These are phyloP conservation scores for Acyrthosiphon pisum DNA, from an alignment of 1,140 invertebrate genomes.

Conservation along the genomic window DNA sequence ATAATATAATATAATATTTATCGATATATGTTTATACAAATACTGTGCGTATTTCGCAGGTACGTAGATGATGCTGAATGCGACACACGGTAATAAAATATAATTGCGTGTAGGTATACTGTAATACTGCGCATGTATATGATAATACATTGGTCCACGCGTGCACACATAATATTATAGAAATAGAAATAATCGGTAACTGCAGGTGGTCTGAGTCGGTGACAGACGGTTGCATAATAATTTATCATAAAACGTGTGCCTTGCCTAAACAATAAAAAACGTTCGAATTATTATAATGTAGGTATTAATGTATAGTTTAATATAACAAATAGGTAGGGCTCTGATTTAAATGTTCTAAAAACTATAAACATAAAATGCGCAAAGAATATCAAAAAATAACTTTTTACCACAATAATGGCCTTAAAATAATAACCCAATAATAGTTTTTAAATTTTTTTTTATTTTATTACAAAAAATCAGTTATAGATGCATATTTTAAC, in stretches of 20 bases:
- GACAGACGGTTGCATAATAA: background rate
- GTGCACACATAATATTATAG: background rate
- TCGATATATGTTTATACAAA: background rate
- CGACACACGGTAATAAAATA: background rate
- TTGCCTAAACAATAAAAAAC: background rate
- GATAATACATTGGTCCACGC: background rate
- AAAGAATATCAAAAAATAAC: too few relatives aligned
- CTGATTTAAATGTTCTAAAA: too few relatives aligned
- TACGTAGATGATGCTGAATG: background rate
- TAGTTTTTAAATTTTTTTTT: too few relatives aligned
- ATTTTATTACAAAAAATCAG: too few relatives aligned
- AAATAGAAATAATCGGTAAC: background rate
- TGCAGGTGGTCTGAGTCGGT: background rate
- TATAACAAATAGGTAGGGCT: too few relatives aligned
- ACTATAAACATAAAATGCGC: too few relatives aligned
- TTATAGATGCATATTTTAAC: too few relatives aligned
- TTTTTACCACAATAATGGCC: too few relatives aligned
- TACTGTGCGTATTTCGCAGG: background rate
- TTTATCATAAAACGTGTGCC: background rate
- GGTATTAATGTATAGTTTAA: too few relatives aligned
- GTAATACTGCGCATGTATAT: too few relatives aligned
- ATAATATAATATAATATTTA: background rate
- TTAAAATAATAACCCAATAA: too few relatives aligned
- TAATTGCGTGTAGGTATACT: background rate
- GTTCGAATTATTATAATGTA: background rate